Conservation (phyloP, 1,140 invertebrate species). For the Bathynomus jamesi region DNA sequence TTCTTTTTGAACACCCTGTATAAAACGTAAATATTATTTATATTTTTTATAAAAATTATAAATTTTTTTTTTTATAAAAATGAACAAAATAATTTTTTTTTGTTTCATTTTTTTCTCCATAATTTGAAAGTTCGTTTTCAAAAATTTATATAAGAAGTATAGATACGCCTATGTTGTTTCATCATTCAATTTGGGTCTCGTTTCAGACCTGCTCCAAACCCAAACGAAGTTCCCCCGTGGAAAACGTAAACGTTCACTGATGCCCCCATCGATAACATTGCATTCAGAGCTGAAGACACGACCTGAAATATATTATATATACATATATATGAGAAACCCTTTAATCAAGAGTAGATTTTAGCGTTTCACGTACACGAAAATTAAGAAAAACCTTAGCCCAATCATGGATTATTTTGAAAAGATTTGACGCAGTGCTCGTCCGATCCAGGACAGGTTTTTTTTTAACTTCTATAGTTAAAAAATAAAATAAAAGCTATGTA, state of each 20-base stretch:
- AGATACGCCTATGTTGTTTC: neutral
- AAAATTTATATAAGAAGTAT: neutral
- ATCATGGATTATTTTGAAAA: neutral
- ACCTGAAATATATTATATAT: neutral
- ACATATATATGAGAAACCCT: neutral
- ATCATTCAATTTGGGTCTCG: neutral
- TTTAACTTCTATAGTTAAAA: no score
- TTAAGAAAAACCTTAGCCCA: neutral
- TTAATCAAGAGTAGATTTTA: neutral
- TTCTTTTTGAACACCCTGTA: neutral
- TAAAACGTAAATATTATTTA: neutral
- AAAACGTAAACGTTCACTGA: conserved; percentile 43
- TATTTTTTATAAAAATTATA: neutral
- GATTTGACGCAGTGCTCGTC: neutral
- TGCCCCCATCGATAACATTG: conserved; percentile 39
- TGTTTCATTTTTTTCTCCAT: neutral
- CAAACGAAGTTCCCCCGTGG: conserved; percentile 57
- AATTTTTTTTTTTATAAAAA: neutral
- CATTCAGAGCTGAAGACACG: conserved; percentile 35
- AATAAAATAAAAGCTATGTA: no score
- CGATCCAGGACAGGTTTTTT: no score
- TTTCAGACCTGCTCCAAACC: conserved; percentile 55
- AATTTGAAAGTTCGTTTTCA: neutral
- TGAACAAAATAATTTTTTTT: neutral
- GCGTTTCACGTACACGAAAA: neutral